Conservation (phyloP, 2,888 invertebrate species). For the Agriopis aurantiaria region DNA sequence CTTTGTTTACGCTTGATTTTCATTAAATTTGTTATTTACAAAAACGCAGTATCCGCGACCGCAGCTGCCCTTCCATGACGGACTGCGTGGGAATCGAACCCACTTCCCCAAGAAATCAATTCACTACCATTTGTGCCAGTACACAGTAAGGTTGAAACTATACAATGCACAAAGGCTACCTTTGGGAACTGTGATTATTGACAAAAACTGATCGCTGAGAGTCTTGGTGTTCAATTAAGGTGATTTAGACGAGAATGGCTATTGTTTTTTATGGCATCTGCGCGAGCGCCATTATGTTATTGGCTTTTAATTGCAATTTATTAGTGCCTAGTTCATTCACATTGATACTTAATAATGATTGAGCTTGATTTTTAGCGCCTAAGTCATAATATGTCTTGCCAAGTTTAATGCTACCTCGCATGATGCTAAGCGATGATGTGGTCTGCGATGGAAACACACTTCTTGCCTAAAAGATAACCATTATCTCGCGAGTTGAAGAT, state of each 20-base stretch:
- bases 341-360: slow-evolving; percentile 3
- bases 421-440: too few species aligned
- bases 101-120: slow-evolving; percentile 58
- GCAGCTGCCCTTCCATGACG: slow-evolving; percentile 59
- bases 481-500: too few species aligned
- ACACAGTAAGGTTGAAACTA: slow-evolving; percentile 26
- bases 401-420: not conserved
- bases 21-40: slow-evolving; percentile 8
- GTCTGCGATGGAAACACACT: too few species aligned
- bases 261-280: slow-evolving; percentile 20
- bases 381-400: not conserved
- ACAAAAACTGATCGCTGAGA: slow-evolving; percentile 27
- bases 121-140: slow-evolving; percentile 44
- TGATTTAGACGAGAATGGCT: slow-evolving; percentile 22
- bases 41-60: slow-evolving; percentile 40
- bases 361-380: not conserved
- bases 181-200: slow-evolving; percentile 26
- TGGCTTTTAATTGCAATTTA: slow-evolving; percentile 14
- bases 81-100: slow-evolving; percentile 53
- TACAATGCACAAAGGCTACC: slow-evolving; percentile 31
- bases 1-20: too few species aligned
- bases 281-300: slow-evolving; percentile 4
- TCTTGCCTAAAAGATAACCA: too few species aligned
- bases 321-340: slow-evolving; percentile 7
- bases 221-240: slow-evolving; percentile 11